Base-by-base conservation (phyloP, 2,797 vertebrate genomes). In the Thripadectes ignobilis region DNA sequence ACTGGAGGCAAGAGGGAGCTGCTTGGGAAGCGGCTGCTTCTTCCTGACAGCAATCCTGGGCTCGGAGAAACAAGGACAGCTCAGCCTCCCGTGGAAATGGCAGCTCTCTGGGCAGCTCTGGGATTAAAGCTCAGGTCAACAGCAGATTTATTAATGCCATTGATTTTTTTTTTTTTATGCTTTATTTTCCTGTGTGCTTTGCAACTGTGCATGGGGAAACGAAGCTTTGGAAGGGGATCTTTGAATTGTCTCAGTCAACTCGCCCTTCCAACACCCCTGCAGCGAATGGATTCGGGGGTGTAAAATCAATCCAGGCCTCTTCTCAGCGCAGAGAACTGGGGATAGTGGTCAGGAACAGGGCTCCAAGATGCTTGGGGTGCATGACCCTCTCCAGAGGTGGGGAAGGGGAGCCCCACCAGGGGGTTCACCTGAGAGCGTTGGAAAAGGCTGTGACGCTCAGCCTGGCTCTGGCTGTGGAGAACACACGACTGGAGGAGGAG, bases 401-500 rank as follows among this genome's bases (percentile, higher is more conserved):
- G 11, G 20, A 82, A 23, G 24, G 30, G 41, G 52, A 84, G 13
- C 6, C 20, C 23, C 19, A n/a, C 32, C 68, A 62, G 54, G 76
- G 18, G 19, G 6, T 16, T 46, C 45, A 46, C 12, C 45, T 46
- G 45, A 23, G 45, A 46, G 45, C 21, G 27, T 0, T 78, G 51
- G 45, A 10, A 59, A 82, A 57, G 23, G 17, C 27, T 41, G 5
- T 34, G 43, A 49, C 58, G 12, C 15, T 61, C 18, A 2, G 0
- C 3, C 49, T 48, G 14, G 13, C 43, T 27, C 13, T 48, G 54
- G 20, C 48, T 71, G 45, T n/a, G 32, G 65, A 59, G 49, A 62
- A 36, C 15, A 43, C 5, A 1, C 0, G 4, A 8, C 22, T n/a
- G 15, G 52, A 54, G n/a, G 27, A 85, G 38, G 30, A 43, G 18